Evolutionary conservation across 2,113 vertebrate species (phyloP), one percentile per base, ranked within the genome.

Genomic region (Cichladusa arquata): DNA sequence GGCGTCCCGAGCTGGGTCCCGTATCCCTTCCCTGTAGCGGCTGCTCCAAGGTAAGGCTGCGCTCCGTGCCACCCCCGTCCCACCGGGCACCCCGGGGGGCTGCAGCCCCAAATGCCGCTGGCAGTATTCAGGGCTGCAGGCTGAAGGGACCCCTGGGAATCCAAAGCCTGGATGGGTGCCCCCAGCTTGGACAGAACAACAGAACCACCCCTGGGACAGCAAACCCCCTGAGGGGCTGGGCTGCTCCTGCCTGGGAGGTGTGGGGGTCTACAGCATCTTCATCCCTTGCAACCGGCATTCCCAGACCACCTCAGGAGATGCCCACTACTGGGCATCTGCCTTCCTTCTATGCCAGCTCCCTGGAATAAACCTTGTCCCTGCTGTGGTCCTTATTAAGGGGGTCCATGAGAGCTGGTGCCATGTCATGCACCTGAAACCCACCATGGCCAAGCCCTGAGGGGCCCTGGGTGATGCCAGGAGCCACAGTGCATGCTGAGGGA

Each of bases 31-130:
- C 73, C 67, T 16, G 31, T 26, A 42, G 87, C 79, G 40, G 48
- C 57, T 90, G 18, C 79, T 50, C 74, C 86, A 85, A 96, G 96
- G 96, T 96, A 95, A 96, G 96, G 86, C 48, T 93, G 96, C 90
- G 94, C 81, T 85, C 72, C 95, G 92, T 83, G 81, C 6, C 45
- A n/a, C 67, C 66, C 26, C 28, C 19, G 25, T 77, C 62, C 69
- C 78, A 1, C 61, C 0, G 44, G 76, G 53, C 31, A 73, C 33
- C 65, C 54, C 19, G 24, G 6, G 1, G 47, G 57, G 67, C 62
- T 72, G 81, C 58, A 48, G 73, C 67, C 38, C 67, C 20, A 0
- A 40, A 5, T 2, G 34, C 58, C 22, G 6, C 54, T 0, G 3
- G 48, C 53, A 2, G 36, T 0, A 2, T 40, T 29, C 5, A 1